Evolutionary conservation across 1,140 invertebrate species (phyloP).

Genomic region (Araneus ventricosus): DNA sequence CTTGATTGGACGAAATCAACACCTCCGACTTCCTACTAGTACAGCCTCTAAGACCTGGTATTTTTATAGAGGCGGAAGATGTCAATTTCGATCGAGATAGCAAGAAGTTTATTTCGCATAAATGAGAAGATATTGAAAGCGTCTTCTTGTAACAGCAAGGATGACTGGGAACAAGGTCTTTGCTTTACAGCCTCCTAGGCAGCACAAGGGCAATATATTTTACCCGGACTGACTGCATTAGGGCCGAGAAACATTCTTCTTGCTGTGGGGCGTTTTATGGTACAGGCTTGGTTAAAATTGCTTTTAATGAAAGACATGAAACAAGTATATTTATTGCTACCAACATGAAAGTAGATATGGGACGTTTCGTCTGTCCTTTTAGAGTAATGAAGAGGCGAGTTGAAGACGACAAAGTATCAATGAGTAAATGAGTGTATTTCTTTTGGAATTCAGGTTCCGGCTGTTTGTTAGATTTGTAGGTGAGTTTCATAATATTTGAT

Average conservation of each 20-base stretch:
- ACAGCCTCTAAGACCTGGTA: background rate
- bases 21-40: background rate
- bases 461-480: background rate
- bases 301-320: slow-evolving; percentile 25
- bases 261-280: background rate
- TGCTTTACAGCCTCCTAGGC: background rate
- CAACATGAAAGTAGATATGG: background rate
- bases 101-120: slow-evolving; percentile 45
- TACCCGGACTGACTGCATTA: slow-evolving; percentile 16
- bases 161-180: background rate
- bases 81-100: slow-evolving; percentile 53
- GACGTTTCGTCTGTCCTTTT: background rate
- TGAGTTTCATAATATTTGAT: too few species aligned
- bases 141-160: slow-evolving; percentile 39
- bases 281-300: background rate
- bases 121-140: slow-evolving; percentile 65
- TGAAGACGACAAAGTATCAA: background rate
- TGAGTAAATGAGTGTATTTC: background rate
- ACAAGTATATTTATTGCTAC: background rate
- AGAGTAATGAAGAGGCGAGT: background rate
- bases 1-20: slow-evolving; percentile 35
- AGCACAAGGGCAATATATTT: background rate
- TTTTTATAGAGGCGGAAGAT: slow-evolving; percentile 53
- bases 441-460: background rate
- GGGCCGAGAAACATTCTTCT: background rate